Evolutionary conservation across 2,797 vertebrate genomes (phyloP).

Genomic region (Labeo calbasu): DNA sequence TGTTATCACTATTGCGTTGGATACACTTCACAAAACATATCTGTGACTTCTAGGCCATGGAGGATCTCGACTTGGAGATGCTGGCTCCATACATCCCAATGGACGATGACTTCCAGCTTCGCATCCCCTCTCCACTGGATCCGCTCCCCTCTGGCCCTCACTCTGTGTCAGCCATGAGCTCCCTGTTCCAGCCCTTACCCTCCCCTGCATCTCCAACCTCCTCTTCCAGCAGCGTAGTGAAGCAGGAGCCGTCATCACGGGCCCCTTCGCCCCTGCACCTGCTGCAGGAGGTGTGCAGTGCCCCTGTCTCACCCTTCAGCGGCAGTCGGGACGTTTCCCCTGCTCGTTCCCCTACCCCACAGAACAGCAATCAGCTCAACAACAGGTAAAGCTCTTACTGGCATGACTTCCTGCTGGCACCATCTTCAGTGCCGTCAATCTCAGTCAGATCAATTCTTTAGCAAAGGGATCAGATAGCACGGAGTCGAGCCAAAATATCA

Average conservation of each 20-base stretch:
- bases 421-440: not conserved
- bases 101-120: conserved; percentile 99
- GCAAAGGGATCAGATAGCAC: not conserved
- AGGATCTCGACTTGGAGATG: conserved; percentile 95
- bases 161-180: conserved; percentile 52
- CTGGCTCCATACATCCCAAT: conserved; percentile 97
- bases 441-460: not conserved
- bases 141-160: conserved; percentile 38
- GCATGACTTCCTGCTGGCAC: not conserved
- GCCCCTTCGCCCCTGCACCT: conserved; percentile 75
- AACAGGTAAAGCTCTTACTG: conserved; percentile 46
- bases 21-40: not conserved
- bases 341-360: conserved; percentile 15
- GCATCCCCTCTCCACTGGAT: conserved; percentile 80
- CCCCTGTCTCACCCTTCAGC: conserved; percentile 68
- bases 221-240: conserved; percentile 18
- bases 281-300: conserved; percentile 72
- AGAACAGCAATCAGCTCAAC: conserved; percentile 17
- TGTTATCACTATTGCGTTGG: not conserved
- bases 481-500: too few species aligned
- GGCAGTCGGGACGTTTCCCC: conserved; percentile 37
- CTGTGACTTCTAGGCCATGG: conserved; percentile 78
- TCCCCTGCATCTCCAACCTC: conserved; percentile 40
- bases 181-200: conserved; percentile 58
- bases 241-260: conserved; percentile 78